Conservation (phyloP, 2,888 invertebrate species). For the Macrosiphum euphorbiae region DNA sequence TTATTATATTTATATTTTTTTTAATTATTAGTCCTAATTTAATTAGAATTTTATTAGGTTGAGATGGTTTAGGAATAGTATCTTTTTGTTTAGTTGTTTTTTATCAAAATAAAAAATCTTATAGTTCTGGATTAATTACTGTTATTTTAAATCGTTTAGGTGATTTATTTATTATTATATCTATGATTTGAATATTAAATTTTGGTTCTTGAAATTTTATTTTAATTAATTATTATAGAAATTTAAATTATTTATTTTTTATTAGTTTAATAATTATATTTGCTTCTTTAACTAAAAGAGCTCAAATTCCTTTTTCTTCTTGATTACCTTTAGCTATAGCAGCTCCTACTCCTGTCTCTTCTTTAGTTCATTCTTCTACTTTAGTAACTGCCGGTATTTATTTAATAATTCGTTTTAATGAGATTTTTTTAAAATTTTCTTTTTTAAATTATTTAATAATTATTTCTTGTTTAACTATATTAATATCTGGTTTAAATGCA, state of each 20-base stretch:
- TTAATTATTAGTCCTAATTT: conserved; percentile 74
- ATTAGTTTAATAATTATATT: no score
- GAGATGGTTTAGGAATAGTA: conserved; percentile 78
- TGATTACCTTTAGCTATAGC: conserved; percentile 83
- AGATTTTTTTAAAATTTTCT: no score
- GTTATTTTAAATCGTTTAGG: conserved; percentile 76
- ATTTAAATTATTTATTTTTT: conserved; percentile 3
- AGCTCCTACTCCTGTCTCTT: conserved; percentile 81
- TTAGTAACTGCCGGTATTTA: conserved; percentile 83
- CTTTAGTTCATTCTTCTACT: conserved; percentile 82
- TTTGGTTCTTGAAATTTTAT: conserved; percentile 35
- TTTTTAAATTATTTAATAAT: no score
- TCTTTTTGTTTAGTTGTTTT: conserved; percentile 82
- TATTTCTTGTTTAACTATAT: no score
- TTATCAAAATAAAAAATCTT: conserved; percentile 79
- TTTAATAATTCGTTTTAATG: conserved; percentile 80
- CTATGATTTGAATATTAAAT: conserved; percentile 70
- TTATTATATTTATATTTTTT: conserved; percentile 69
- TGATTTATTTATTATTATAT: conserved; percentile 74
- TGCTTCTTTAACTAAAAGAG: conserved; percentile 77
- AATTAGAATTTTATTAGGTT: conserved; percentile 79
- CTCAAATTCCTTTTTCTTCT: conserved; percentile 85
- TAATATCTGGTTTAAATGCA: no score
- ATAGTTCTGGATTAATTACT: conserved; percentile 79
- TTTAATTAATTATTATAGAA: conserved; percentile 3